phyloP scores from a whole-genome alignment of 1,140 invertebrate species.

The Leptopilina boulardi region DNA sequence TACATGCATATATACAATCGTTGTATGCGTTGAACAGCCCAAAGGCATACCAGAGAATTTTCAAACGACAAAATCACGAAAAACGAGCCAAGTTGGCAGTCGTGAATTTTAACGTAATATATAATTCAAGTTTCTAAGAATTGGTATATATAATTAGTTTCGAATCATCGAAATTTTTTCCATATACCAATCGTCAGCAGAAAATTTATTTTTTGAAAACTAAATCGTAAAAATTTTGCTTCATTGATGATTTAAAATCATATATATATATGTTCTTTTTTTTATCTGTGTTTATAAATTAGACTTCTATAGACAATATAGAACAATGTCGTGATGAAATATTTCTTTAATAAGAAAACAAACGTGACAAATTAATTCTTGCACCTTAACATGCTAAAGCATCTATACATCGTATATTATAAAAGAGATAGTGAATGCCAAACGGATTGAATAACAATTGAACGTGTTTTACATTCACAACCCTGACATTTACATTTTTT shows the following conservation, averaged over 20 bases:
- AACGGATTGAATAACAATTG: constrained; percentile 13
- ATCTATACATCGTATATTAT: neutral
- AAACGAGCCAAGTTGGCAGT: constrained; percentile 45
- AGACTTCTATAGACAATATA: neutral
- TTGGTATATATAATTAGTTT: no score
- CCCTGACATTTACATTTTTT: constrained; percentile 22
- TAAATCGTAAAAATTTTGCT: no score
- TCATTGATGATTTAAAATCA: no score
- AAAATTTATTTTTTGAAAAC: no score
- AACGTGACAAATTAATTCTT: neutral
- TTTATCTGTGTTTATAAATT: no score
- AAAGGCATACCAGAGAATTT: constrained; percentile 50
- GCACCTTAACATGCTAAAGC: neutral
- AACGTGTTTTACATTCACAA: constrained; percentile 22
- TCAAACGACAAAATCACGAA: constrained; percentile 49
- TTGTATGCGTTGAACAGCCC: constrained; percentile 49
- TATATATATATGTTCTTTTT: no score
- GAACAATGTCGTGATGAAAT: neutral
- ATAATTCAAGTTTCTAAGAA: no score
- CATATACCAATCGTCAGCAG: no score
- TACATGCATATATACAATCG: constrained; percentile 42
- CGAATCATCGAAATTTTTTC: no score
- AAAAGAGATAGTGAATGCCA: neutral
- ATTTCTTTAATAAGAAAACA: neutral
- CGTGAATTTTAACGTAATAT: constrained; percentile 56